These are phyloP conservation scores for Callyntrura sp. DNA, from an alignment of 2,888 invertebrate species.

Conservation along the genomic window DNA sequence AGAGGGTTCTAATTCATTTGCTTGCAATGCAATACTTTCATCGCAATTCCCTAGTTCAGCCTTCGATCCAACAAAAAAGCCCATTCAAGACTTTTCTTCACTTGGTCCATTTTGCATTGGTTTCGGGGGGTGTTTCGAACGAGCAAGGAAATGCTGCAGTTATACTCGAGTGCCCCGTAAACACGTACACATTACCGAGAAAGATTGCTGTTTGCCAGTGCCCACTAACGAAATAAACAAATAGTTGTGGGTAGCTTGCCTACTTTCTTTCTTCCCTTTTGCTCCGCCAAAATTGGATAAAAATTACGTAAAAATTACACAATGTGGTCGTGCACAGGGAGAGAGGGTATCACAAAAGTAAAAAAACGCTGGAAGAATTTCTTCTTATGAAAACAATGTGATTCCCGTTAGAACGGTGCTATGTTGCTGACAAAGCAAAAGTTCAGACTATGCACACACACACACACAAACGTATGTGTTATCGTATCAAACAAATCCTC, in stretches of 20 bases:
- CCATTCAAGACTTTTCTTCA: constrained; percentile 37
- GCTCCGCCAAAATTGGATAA: not conserved
- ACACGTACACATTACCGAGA: constrained; percentile 1
- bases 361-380: no score
- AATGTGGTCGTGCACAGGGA: not conserved
- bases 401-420: no score
- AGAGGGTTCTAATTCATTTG: constrained; percentile 19
- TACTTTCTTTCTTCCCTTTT: constrained; percentile 11
- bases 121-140: not conserved
- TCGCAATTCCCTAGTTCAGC: not conserved
- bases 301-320: constrained; percentile 31
- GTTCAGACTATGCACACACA: not conserved
- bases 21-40: constrained; percentile 20
- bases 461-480: not conserved
- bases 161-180: constrained; percentile 16
- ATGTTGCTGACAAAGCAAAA: not conserved
- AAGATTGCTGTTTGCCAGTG: constrained; percentile 18
- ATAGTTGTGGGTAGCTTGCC: constrained; percentile 32
- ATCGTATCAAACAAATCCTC: not conserved
- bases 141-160: not conserved
- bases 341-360: no score
- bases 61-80: constrained; percentile 55
- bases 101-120: constrained; percentile 51
- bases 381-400: no score
- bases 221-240: constrained; percentile 17